phyloP scores from a whole-genome alignment of 2,113 vertebrate species.

The Oplegnathus fasciatus region DNA sequence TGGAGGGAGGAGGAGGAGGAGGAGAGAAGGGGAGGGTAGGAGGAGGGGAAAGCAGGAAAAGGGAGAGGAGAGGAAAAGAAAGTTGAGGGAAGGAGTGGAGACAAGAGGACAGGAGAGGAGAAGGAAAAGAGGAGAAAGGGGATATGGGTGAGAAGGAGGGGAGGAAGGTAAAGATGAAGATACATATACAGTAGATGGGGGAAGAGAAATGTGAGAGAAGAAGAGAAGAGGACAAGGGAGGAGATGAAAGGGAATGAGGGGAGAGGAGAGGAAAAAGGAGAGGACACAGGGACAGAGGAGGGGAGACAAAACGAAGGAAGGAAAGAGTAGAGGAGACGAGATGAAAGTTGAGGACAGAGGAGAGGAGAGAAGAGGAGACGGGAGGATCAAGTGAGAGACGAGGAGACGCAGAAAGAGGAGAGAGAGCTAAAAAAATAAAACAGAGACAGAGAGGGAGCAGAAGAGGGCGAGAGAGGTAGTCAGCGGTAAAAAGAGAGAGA shows the following conservation, averaged over 20 bases:
- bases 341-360: background rate
- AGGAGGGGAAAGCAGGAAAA: background rate
- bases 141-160: background rate
- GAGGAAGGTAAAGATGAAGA: background rate
- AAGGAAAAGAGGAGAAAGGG: background rate
- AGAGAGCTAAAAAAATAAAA: background rate
- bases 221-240: too few relatives aligned
- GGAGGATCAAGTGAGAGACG: too few relatives aligned
- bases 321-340: background rate
- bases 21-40: too few relatives aligned
- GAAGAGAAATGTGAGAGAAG: background rate
- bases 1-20: background rate
- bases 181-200: background rate
- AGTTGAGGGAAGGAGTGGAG: too few relatives aligned
- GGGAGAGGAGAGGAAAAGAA: background rate
- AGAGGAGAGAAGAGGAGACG: background rate
- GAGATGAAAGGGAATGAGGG: background rate
- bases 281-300: background rate
- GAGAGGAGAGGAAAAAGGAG: background rate
- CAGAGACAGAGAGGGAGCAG: background rate
- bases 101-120: background rate
- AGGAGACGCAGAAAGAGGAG: too few relatives aligned
- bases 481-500: slow-evolving; percentile 12
- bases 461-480: background rate
- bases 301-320: too few relatives aligned